Conservation (phyloP, 2,797 vertebrate genomes). For the Lophotriccus pileatus region DNA sequence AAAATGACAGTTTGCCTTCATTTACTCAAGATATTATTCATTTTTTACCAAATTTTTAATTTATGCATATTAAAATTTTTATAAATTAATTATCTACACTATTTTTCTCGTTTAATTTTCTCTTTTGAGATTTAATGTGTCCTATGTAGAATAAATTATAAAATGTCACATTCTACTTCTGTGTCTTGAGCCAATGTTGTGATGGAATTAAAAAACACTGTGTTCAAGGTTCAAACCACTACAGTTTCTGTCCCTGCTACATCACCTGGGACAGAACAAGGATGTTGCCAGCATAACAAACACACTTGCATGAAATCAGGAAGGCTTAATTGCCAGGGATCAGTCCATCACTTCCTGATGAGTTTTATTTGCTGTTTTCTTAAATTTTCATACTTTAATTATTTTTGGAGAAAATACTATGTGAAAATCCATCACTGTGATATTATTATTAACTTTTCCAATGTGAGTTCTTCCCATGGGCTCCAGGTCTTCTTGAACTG, state of each 20-base stretch:
- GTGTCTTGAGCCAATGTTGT: not conserved
- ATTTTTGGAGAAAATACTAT: not conserved
- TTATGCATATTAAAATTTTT: not conserved
- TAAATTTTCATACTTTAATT: not conserved
- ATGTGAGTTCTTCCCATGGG: accelerated
- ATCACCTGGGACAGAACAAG: not conserved
- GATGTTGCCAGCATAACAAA: not conserved
- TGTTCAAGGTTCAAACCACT: not conserved
- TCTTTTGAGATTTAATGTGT: not conserved
- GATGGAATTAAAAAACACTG: not conserved
- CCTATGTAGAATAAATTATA: not conserved
- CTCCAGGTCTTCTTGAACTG: not conserved
- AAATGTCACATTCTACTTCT: not conserved
- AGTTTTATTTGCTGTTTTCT: not conserved
- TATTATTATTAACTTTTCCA: not conserved
- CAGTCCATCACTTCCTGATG: not conserved
- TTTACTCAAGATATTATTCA: not conserved
- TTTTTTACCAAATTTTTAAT: not conserved
- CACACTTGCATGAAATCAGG: not conserved
- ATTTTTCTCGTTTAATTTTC: not conserved
- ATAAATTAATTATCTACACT: not conserved
- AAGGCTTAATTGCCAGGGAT: not conserved
- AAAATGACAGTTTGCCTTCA: not conserved
- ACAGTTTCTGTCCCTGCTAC: not conserved
- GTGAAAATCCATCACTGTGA: not conserved